Evolutionary conservation across 2,888 invertebrate species (phyloP).

Genomic region (Terebella lapidaria): DNA sequence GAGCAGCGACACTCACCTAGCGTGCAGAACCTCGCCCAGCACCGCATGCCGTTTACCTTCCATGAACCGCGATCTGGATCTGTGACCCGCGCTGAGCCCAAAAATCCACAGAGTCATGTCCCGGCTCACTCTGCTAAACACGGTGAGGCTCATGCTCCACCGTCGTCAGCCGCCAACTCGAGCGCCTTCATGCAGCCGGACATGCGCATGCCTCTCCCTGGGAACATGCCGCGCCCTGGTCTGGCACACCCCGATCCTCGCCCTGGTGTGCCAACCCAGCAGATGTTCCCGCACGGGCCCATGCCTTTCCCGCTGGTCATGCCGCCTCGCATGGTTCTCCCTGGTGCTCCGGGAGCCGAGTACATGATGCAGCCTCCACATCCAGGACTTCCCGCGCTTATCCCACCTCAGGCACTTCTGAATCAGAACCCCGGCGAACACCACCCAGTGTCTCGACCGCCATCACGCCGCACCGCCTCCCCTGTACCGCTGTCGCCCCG

Average conservation of each 20-base stretch:
- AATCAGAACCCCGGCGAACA: neutral
- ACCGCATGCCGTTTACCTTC: slow-evolving; percentile 37
- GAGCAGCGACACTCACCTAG: slow-evolving; percentile 24
- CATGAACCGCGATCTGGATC: slow-evolving; percentile 37
- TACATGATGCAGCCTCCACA: neutral
- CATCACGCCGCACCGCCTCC: slow-evolving; percentile 10
- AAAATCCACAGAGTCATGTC: slow-evolving; percentile 34
- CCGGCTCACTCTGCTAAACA: neutral
- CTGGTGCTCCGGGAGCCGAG: neutral
- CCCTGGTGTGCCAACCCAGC: neutral
- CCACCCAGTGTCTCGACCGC: slow-evolving; percentile 9
- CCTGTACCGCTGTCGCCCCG: slow-evolving; percentile 11
- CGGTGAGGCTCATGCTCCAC: too few species aligned
- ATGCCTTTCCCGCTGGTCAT: neutral
- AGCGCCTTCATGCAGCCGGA: neutral
- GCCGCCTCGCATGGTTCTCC: neutral
- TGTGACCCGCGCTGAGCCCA: slow-evolving; percentile 56
- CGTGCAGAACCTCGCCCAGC: slow-evolving; percentile 28
- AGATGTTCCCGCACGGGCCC: neutral
- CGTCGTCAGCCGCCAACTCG: neutral
- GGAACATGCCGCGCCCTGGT: neutral
- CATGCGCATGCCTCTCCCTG: neutral
- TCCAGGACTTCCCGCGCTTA: neutral
- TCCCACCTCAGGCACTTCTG: neutral
- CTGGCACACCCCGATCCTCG: neutral